Base-by-base conservation (phyloP, 1,140 invertebrate genomes). In the Maniola jurtina region DNA sequence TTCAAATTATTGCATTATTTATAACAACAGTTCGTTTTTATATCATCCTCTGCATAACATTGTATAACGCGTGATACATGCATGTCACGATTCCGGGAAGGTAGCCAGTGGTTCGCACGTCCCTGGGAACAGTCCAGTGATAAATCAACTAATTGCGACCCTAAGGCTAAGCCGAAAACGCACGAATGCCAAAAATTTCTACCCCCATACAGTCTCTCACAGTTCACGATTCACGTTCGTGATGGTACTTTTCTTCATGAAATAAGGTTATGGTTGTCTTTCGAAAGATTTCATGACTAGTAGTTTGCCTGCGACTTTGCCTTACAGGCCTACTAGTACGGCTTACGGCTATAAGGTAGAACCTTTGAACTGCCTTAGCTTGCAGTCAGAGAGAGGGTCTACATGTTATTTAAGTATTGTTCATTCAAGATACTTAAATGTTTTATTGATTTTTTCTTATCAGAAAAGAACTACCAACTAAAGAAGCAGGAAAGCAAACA, bases 61-160 rank as follows among this genome's bases (percentile, higher is more conserved):
- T 8, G 15, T 52, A 52, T 25, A 16, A 7, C 14, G 48, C 14
- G 48, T 33, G 25, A 9, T 25, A 33, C 13, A 55, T 35, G 25
- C 54, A n/a, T 55, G 54, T 55, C 54, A 55, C 54, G 54, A 55
- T 36, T 35, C 25, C 33, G 25, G 11, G 54, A 34, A 42, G 38
- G 57, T 42, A 38, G n/a, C 38, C 57, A 36, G 35, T 42, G 14
- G 50, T 47, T 13, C 61, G 34, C 56, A 68, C 54, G 35, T 59
- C 35, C 36, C 35, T 56, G 57, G 36, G 57, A 59, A 64, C 61
- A 47, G 47, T 25, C 47, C 40, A n/a, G 63, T 34, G 34, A 35
- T 55, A 35, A 35, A 55, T 36, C 34, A n/a, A 34, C 54, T 55
- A 55, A 55, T 55, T 55, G 54, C 54, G 34, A 55, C 54, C 54